phyloP scores from a whole-genome alignment of 2,113 vertebrate genomes.

The Cathartes aura region DNA sequence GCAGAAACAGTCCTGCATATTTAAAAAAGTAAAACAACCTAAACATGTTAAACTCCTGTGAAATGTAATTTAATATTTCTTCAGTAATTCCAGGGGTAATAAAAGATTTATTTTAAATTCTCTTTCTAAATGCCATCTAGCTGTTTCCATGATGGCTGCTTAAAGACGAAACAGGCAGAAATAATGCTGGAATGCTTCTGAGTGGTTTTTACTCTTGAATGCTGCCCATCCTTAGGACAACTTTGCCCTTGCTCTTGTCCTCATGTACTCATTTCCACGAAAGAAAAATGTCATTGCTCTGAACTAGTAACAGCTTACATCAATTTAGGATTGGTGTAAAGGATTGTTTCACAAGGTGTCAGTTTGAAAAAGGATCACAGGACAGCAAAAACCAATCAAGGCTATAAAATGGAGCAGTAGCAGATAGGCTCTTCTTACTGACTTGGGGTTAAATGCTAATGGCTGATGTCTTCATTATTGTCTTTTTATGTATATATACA shows the following conservation, averaged over 20 bases:
- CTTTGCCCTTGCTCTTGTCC: neutral
- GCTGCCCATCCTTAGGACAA: neutral
- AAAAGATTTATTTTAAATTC: neutral
- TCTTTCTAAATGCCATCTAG: neutral
- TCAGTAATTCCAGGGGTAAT: constrained; percentile 21
- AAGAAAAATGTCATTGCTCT: neutral
- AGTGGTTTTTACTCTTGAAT: neutral
- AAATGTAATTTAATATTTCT: constrained; percentile 8
- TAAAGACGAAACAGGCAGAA: neutral
- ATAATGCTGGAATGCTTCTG: neutral
- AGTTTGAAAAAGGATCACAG: neutral
- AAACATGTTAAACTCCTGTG: neutral
- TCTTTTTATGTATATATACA: neutral
- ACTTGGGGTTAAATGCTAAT: neutral
- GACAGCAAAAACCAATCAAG: neutral
- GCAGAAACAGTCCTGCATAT: neutral
- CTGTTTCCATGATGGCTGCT: neutral
- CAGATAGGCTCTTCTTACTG: neutral
- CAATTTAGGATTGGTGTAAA: neutral
- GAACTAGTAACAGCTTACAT: neutral
- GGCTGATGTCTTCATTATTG: neutral
- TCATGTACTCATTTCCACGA: neutral
- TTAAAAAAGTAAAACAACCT: neutral
- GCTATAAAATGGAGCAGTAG: neutral
- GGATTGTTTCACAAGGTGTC: neutral